Conservation (phyloP, 2,888 invertebrate genomes). For the Eupithecia insigniata region DNA sequence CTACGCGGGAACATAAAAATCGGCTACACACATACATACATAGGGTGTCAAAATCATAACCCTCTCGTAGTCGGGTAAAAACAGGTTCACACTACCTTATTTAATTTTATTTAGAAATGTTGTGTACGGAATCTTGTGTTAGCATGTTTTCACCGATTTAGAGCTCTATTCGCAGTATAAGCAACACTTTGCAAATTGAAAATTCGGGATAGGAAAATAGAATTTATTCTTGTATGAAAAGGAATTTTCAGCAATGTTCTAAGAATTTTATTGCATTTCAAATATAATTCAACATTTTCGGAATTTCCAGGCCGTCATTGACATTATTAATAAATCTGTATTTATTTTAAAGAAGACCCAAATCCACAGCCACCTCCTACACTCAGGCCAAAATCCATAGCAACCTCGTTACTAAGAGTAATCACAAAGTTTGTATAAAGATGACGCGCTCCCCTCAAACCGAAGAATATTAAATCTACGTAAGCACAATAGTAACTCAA, state of each 20-base stretch:
- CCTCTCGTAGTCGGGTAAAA: too few species aligned
- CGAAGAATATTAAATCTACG: constrained; percentile 15
- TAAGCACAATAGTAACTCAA: constrained; percentile 11
- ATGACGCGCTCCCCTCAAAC: constrained; percentile 21
- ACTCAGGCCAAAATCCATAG: neutral
- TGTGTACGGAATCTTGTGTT: neutral
- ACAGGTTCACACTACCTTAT: constrained; percentile 11
- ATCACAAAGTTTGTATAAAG: neutral
- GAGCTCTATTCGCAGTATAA: neutral
- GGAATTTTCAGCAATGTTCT: neutral
- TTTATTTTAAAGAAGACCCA: neutral
- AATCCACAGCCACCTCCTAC: neutral
- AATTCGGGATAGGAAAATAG: neutral
- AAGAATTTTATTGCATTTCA: neutral
- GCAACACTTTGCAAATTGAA: constrained; percentile 1
- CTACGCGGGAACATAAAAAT: too few species aligned
- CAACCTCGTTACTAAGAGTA: neutral
- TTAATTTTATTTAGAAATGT: neutral
- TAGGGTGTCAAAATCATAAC: too few species aligned
- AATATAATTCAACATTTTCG: neutral
- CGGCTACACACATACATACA: too few species aligned
- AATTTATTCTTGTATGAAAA: neutral
- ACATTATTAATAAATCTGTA: neutral
- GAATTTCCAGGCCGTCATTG: neutral
- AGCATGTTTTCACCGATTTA: neutral